Base-by-base conservation (phyloP, 1,140 invertebrate species). In the Pseudachorutes palmiensis region DNA sequence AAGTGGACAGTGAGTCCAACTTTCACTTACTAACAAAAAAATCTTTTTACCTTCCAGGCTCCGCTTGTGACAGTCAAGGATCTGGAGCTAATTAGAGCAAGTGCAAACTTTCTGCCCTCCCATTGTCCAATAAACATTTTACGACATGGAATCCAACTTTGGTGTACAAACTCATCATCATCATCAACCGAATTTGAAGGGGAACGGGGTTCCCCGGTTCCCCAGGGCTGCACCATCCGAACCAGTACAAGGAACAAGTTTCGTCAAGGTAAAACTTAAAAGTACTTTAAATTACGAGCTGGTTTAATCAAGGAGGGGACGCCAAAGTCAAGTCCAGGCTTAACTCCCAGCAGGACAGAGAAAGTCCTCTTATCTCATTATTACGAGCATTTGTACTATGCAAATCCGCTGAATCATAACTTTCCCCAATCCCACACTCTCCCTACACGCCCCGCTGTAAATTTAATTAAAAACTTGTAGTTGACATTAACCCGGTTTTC, bases 401-500 rank as follows among this genome's bases (percentile, higher is more conserved):
- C 51, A 55, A 55, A 55, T 55, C 24, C 36, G 19, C 51, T 55
- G 3, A 55, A 55, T 55, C 51, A 55, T 55, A 55, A 55, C 51
- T 55, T 55, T 24, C 51, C 5, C 5, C 51, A 26, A 12, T 55
- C 51, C 24, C 24, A 14, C 51, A 19, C 36, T 45, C 9, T 19
- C 19, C 36, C 36, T 45, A 45, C 36, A 45, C n/a, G 36, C 36
- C 19, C 51, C 51, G 5, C 24, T 26, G 14, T 55, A 5, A 55
- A 55, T 55, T 55, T 55, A 55, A 55, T 55, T 55, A 55, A 55
- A 55, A 55, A 55, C 12, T 55, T 55, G 36, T 41, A 41, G 36
- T 55, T 14, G 9, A 55, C 24, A 19, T 55, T 26, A 55, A 55
- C 12, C 51, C 51, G 3, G 12, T 55, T 55, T 55, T 55, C 51